phyloP scores from a whole-genome alignment of 2,888 invertebrate genomes.

The Geophilus truncorum region DNA sequence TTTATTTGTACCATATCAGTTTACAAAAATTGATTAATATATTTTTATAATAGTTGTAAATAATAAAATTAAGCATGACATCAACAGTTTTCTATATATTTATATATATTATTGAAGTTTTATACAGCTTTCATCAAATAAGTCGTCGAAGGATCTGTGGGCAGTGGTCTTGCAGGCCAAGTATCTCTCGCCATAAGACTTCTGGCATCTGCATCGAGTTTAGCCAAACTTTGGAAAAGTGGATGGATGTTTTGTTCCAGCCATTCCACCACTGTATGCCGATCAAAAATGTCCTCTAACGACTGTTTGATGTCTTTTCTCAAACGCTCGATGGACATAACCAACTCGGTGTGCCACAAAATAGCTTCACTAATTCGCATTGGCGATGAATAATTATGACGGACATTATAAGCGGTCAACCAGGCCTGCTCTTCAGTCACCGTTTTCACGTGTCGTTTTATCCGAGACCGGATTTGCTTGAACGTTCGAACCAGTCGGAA shows the following conservation, averaged over 20 bases:
- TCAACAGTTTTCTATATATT: too few relatives aligned
- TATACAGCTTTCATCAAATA: constrained; percentile 8
- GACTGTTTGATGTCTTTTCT: constrained; percentile 53
- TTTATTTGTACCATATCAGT: too few relatives aligned
- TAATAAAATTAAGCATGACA: too few relatives aligned
- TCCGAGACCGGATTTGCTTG: constrained; percentile 36
- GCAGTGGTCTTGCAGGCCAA: constrained; percentile 31
- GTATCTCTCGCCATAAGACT: constrained; percentile 27
- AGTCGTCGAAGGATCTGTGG: constrained; percentile 3
- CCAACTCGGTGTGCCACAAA: constrained; percentile 49
- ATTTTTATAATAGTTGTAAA: too few relatives aligned
- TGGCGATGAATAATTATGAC: constrained; percentile 62
- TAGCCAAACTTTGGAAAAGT: background rate
- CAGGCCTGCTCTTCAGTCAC: constrained; percentile 53
- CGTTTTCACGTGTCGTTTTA: constrained; percentile 40
- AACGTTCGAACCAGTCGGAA: constrained; percentile 44
- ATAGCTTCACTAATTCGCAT: constrained; percentile 48
- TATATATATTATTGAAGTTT: too few relatives aligned
- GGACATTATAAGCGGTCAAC: constrained; percentile 65
- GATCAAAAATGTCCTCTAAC: constrained; percentile 54
- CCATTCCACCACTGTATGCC: constrained; percentile 42
- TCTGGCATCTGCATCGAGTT: constrained; percentile 14
- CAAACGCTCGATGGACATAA: constrained; percentile 50
- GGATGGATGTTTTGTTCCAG: constrained; percentile 42
- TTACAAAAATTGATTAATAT: too few relatives aligned